These are phyloP conservation scores for Agrypnia vestita DNA, from an alignment of 1,140 invertebrate genomes.

Conservation along the genomic window DNA sequence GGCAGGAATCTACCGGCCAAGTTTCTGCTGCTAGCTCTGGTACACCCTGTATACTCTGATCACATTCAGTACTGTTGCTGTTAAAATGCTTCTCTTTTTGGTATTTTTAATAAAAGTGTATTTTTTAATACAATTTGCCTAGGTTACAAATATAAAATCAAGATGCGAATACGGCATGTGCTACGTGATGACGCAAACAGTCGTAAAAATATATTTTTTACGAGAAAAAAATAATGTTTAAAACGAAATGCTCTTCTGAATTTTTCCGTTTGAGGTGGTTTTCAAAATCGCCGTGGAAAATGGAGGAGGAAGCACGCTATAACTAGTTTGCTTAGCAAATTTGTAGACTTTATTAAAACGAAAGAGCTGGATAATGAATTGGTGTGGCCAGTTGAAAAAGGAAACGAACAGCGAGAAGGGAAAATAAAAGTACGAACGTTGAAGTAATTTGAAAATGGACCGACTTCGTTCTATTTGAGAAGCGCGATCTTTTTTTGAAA, in stretches of 20 bases:
- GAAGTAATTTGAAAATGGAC: constrained; percentile 39
- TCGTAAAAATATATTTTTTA: too few relatives aligned
- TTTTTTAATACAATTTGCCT: too few relatives aligned
- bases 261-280: constrained; percentile 2
- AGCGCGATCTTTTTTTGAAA: neutral
- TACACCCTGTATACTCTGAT: too few relatives aligned
- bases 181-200: too few relatives aligned
- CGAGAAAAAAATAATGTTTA: too few relatives aligned
- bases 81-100: too few relatives aligned
- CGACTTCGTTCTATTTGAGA: constrained; percentile 12
- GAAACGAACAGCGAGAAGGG: constrained; percentile 19
- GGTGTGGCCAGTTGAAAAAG: constrained; percentile 29
- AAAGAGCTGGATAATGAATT: constrained; percentile 35
- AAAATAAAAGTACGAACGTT: constrained; percentile 18
- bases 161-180: too few relatives aligned
- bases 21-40: too few relatives aligned
- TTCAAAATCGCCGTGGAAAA: constrained; percentile 16
- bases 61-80: too few relatives aligned
- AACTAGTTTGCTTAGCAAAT: constrained; percentile 42
- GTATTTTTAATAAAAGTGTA: too few relatives aligned
- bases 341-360: constrained; percentile 43
- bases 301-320: constrained; percentile 16
- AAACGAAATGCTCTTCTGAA: neutral
- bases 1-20: too few relatives aligned
- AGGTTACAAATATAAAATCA: too few relatives aligned